phyloP scores from a whole-genome alignment of 2,888 invertebrate species.

The Ommatoiulus sabulosus region DNA sequence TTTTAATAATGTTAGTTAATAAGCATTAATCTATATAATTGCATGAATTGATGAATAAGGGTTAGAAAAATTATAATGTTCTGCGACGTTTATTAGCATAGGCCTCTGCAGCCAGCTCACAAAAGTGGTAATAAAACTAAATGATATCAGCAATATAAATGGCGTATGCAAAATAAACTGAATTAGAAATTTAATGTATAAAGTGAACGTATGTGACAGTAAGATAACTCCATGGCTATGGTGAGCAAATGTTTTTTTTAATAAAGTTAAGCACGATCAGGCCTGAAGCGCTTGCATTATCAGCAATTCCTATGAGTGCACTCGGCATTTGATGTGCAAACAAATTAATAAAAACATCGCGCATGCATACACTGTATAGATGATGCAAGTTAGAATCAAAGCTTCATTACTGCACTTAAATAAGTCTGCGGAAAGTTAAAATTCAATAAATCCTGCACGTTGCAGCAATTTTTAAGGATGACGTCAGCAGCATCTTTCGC shows the following conservation, averaged over 20 bases:
- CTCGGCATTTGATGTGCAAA: neutral
- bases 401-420: neutral
- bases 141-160: neutral
- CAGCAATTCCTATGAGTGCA: neutral
- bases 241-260: neutral
- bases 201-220: neutral
- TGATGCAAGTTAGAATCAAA: neutral
- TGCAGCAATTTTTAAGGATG: too few relatives aligned
- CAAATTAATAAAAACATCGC: neutral
- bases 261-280: neutral
- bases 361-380: neutral
- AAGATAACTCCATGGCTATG: neutral
- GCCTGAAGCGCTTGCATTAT: neutral
- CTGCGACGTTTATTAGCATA: too few relatives aligned
- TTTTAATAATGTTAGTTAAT: too few relatives aligned
- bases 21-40: too few relatives aligned
- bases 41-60: too few relatives aligned
- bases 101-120: too few relatives aligned
- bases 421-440: too few relatives aligned
- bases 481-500: too few relatives aligned
- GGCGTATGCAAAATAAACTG: neutral
- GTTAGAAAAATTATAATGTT: too few relatives aligned
- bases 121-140: neutral
- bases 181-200: too few relatives aligned
- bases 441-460: too few relatives aligned